Evolutionary conservation across 2,888 invertebrate genomes (phyloP).

Genomic region (Drosophila leonis): DNA sequence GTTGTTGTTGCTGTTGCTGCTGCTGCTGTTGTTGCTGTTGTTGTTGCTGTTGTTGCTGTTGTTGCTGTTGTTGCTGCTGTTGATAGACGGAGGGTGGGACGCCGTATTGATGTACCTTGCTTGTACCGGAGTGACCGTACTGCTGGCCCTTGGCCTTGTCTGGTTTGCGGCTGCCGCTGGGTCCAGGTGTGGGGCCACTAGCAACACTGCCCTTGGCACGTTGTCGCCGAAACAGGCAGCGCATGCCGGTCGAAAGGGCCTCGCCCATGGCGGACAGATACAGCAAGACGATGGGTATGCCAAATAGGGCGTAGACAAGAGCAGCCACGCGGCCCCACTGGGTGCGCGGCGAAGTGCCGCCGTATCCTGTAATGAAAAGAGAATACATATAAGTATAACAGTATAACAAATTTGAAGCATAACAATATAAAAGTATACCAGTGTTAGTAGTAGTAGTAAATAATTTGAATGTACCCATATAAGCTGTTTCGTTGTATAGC

Average conservation of each 20-base stretch:
- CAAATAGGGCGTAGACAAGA: constrained; percentile 93
- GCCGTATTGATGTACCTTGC: constrained; percentile 63
- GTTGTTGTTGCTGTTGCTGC: constrained; percentile 42
- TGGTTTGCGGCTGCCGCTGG: constrained; percentile 49
- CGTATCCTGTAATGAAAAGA: constrained; percentile 89
- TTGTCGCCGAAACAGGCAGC: constrained; percentile 88
- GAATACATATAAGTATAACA: background rate
- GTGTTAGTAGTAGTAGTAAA: background rate
- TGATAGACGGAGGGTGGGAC: constrained; percentile 70
- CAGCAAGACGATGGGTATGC: constrained; percentile 94
- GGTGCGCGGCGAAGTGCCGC: constrained; percentile 93
- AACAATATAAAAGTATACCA: background rate
- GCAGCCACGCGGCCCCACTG: constrained; percentile 91
- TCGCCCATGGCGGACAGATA: constrained; percentile 95
- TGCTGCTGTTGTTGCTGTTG: constrained; percentile 43
- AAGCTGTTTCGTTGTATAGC: background rate
- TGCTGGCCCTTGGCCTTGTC: constrained; percentile 51
- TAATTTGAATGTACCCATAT: background rate
- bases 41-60: constrained; percentile 19
- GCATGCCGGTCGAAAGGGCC: constrained; percentile 92
- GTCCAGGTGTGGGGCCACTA: constrained; percentile 49
- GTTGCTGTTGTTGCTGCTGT: constrained; percentile 54
- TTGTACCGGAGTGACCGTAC: constrained; percentile 37
- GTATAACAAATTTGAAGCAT: too few species aligned
- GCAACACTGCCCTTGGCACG: constrained; percentile 76